Evolutionary conservation across 2,888 invertebrate genomes (phyloP).

Genomic region (Hirtodrosophila cameraria): DNA sequence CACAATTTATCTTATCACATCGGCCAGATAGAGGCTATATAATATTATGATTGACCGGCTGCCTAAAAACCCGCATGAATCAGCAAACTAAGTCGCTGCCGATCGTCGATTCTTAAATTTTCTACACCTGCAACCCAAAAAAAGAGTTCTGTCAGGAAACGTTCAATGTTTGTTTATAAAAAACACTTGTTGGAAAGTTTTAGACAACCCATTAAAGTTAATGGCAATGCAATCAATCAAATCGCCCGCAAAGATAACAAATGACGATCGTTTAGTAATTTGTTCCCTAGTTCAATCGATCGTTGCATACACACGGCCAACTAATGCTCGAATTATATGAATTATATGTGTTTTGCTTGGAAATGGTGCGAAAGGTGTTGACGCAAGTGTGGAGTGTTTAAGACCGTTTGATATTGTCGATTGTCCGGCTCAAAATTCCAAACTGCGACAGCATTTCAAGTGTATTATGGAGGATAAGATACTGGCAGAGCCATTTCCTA

Average conservation of each 20-base stretch:
- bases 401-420: slow-evolving; percentile 37
- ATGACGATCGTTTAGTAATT: slow-evolving; percentile 29
- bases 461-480: slow-evolving; percentile 66
- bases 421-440: slow-evolving; percentile 19
- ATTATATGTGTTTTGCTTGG: slow-evolving; percentile 19
- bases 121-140: slow-evolving; percentile 27
- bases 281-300: slow-evolving; percentile 1
- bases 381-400: slow-evolving; percentile 63
- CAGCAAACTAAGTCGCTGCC: slow-evolving; percentile 19
- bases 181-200: slow-evolving; percentile 70
- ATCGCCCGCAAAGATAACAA: slow-evolving; percentile 42
- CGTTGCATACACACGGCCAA: slow-evolving; percentile 1
- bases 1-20: slow-evolving; percentile 57
- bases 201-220: slow-evolving; percentile 43
- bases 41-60: slow-evolving; percentile 19
- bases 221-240: slow-evolving; percentile 71
- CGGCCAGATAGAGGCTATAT: slow-evolving; percentile 12
- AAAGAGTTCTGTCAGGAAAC: slow-evolving; percentile 49
- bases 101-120: slow-evolving; percentile 29
- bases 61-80: slow-evolving; percentile 17
- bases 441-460: slow-evolving; percentile 57
- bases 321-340: slow-evolving; percentile 6
- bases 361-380: slow-evolving; percentile 36
- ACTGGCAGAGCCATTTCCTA: slow-evolving; percentile 16
- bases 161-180: slow-evolving; percentile 12